Base-by-base conservation (phyloP, 2,888 invertebrate species). In the Trissolcus japonicus region DNA sequence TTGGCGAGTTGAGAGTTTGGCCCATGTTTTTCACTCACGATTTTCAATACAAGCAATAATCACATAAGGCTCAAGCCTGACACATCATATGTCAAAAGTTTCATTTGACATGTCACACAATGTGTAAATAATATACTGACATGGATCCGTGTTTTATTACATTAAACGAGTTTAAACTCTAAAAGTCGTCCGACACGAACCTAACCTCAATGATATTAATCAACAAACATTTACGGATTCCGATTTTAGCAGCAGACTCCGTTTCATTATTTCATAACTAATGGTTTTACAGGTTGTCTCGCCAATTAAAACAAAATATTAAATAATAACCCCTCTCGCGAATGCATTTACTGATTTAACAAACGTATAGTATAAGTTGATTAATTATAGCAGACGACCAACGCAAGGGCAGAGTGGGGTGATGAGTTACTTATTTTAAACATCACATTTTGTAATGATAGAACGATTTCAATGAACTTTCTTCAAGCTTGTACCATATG, bases 1-100 rank as follows among this genome's bases (percentile, higher is more conserved):
- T 95, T 51, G 99, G 99, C 90, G 99, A 98, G 75, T 98, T 97
- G 80, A 99, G 91, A 83, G 98, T 98, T 90, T 98, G 98, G 85
- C 99, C 99, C 99, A 99, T 99, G 40, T 50, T 19, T 35, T 35
- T 7, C 35, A 35, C 35, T 35, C 35, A 9, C 7, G 35, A 25
- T 21, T 17, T 40, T 14, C 3, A 21, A 14, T 14, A 41, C 43
- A 21, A 48, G 14, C 61, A 6, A 46, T 16, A 16, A 46, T 16
- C 46, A 46, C n/a, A 46, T 16, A 4, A 9, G 17, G 19, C 16
- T 9, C 16, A 14, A 59, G n/a, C 51, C 16, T 51, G 29, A 57
- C n/a, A 25, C 25, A 54, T n/a, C 25, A n/a, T 2, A 13, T 7
- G 53, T 46, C 46, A 46, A 46, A 46, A 6, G 6, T 16, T 4